phyloP scores from a whole-genome alignment of 2,797 vertebrate species.

The Sebastes oblongus region DNA sequence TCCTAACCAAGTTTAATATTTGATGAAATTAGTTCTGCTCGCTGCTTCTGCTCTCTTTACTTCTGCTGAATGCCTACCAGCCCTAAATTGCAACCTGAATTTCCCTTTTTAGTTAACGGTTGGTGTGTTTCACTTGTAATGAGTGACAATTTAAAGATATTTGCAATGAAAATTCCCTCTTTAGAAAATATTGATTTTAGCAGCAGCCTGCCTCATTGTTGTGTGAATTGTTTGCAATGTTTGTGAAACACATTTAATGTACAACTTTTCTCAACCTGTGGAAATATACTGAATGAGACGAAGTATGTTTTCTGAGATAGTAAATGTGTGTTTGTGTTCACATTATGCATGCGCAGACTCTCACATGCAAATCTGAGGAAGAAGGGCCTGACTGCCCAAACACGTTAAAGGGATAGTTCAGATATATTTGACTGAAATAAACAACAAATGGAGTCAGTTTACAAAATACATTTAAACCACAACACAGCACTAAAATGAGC shows the following conservation, averaged over 20 bases:
- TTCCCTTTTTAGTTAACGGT: slow-evolving; percentile 33
- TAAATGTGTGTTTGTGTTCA: not conserved
- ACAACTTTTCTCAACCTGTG: not conserved
- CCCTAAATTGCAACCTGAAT: slow-evolving; percentile 37
- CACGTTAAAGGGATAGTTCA: not conserved
- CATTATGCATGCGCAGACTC: not conserved
- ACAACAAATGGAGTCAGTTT: not conserved
- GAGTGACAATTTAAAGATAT: slow-evolving; percentile 36
- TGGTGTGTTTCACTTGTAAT: slow-evolving; percentile 32
- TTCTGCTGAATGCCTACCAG: slow-evolving; percentile 57
- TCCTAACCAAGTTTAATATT: slow-evolving; percentile 83
- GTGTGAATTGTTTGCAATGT: not conserved
- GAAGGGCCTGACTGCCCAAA: not conserved
- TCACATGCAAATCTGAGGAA: not conserved
- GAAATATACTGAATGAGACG: not conserved
- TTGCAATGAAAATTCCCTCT: slow-evolving; percentile 1
- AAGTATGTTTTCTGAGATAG: not conserved
- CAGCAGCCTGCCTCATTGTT: not conserved
- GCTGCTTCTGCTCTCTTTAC: slow-evolving; percentile 70
- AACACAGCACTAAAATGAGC: not conserved
- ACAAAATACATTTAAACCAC: not conserved
- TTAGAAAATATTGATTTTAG: slow-evolving; percentile 13
- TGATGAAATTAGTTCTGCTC: slow-evolving; percentile 87
- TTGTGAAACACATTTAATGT: not conserved
- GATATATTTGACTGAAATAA: not conserved